These are phyloP conservation scores for Chaetogeoica ovagalla DNA, from an alignment of 2,888 invertebrate genomes.

Conservation along the genomic window DNA sequence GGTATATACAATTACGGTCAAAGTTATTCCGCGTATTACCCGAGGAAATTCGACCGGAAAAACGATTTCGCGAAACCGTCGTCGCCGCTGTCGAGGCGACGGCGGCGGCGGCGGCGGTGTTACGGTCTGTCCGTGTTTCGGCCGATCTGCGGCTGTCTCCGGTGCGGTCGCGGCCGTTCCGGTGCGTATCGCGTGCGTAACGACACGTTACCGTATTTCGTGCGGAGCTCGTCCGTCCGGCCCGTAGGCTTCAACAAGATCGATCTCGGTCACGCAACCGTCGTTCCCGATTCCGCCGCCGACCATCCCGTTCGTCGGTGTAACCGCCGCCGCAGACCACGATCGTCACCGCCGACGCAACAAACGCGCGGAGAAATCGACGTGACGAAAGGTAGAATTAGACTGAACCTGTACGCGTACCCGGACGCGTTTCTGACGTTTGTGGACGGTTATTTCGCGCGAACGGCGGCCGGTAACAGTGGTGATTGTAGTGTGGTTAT, in stretches of 20 bases:
- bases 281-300: neutral
- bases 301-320: neutral
- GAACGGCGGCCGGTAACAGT: neutral
- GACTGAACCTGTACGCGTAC: slow-evolving; percentile 48
- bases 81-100: too few species aligned
- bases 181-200: slow-evolving; percentile 43
- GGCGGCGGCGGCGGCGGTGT: too few species aligned
- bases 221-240: slow-evolving; percentile 42
- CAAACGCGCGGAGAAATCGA: slow-evolving; percentile 20
- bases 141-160: slow-evolving; percentile 11
- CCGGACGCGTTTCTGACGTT: slow-evolving; percentile 36
- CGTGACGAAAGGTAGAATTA: slow-evolving; percentile 50
- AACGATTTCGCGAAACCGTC: neutral
- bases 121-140: neutral
- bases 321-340: neutral
- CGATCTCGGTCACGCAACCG: neutral
- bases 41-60: slow-evolving; percentile 29
- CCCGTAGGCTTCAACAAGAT: slow-evolving; percentile 49
- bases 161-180: slow-evolving; percentile 12
- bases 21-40: slow-evolving; percentile 48
- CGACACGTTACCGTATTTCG: slow-evolving; percentile 40
- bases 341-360: neutral
- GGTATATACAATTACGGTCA: slow-evolving; percentile 52
- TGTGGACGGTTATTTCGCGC: slow-evolving; percentile 37
- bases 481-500: neutral